A percentile compares a stretch with the other conserved stretches of the same genome.
Evolutionary conservation across 1,140 invertebrate genomes (phyloP).

Genomic region (Microvelia longipes): DNA sequence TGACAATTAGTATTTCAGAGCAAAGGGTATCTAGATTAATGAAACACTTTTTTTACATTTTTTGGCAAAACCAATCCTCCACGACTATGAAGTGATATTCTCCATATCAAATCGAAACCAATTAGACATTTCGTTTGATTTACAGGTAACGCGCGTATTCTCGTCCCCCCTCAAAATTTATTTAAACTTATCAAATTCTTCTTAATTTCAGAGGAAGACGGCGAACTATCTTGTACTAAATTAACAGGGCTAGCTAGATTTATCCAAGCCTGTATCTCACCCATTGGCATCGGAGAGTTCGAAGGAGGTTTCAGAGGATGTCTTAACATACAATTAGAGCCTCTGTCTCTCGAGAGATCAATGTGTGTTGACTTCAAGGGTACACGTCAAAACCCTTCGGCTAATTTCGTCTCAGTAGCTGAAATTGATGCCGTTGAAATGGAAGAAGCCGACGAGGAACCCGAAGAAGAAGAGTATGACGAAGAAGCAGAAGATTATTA

Average conservation of each 20-base stretch:
- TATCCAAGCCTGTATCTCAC: neutral
- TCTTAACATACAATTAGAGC: neutral
- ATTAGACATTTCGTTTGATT: neutral
- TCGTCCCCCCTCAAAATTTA: no score
- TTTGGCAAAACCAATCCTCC: neutral
- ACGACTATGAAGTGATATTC: neutral
- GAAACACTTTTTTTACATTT: neutral
- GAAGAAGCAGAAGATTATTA: no score
- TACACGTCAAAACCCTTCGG: neutral
- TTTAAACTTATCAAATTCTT: neutral
- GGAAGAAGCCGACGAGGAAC: neutral
- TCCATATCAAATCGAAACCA: neutral
- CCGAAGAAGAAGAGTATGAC: neutral
- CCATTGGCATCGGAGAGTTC: neutral
- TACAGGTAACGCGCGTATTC: neutral
- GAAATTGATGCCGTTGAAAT: neutral
- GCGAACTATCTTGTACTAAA: neutral
- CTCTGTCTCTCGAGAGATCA: neutral
- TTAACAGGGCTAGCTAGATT: neutral
- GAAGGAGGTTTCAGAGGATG: neutral
- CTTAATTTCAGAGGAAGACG: neutral
- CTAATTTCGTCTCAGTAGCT: neutral
- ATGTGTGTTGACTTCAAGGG: conserved; percentile 1
- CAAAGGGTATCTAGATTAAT: neutral
- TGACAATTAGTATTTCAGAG: neutral